Conservation (phyloP, 2,113 vertebrate species). For the Eidolon helvum region DNA sequence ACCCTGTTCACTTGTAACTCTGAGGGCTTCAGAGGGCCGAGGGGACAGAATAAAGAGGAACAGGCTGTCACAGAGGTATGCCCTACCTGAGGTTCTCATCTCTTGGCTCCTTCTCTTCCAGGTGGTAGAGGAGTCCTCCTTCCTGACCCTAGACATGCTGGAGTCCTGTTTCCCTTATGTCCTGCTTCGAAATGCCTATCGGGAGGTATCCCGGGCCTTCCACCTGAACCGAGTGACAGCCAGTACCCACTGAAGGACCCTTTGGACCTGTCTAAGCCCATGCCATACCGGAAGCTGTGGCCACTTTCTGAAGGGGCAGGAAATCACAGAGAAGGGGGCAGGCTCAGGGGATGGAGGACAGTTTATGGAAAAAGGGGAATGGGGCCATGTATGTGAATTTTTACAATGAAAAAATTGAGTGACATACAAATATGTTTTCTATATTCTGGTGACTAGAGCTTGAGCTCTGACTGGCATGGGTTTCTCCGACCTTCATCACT, state of each 20-base stretch:
- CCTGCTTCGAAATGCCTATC: constrained; percentile 93
- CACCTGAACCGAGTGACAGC: constrained; percentile 66
- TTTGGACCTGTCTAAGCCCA: not conserved
- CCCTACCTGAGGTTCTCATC: not conserved
- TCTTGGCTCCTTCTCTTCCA: constrained; percentile 69
- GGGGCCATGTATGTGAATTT: not conserved
- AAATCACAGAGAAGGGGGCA: not conserved
- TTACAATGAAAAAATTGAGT: not conserved
- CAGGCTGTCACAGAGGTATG: not conserved
- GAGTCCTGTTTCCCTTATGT: constrained; percentile 95
- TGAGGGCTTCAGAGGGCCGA: not conserved
- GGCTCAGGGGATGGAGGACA: not conserved
- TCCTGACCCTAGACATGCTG: constrained; percentile 93
- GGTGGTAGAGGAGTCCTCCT: constrained; percentile 93
- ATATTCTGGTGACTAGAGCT: not conserved
- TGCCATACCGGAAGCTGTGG: not conserved
- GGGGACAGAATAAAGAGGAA: not conserved
- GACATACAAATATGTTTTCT: not conserved
- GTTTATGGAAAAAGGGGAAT: not conserved
- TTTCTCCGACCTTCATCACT: constrained; percentile 62
- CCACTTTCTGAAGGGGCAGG: not conserved
- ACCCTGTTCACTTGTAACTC: not conserved
- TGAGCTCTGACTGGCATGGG: constrained; percentile 36
- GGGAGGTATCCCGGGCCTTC: constrained; percentile 87
- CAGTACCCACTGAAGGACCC: constrained; percentile 64